phyloP scores from a whole-genome alignment of 1,140 invertebrate species.

The Drosophila auraria region DNA sequence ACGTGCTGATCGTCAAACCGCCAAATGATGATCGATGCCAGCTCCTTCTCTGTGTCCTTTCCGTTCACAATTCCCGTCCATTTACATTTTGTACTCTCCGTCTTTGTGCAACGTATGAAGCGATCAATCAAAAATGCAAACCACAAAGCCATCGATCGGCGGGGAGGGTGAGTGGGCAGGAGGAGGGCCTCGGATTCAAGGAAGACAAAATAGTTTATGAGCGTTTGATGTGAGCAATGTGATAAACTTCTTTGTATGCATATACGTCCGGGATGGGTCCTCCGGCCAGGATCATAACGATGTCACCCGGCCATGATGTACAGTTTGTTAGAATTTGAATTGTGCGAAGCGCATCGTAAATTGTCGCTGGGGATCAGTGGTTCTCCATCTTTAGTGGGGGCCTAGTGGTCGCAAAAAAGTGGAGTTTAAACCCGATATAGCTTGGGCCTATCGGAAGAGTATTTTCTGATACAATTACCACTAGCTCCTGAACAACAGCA shows the following conservation, averaged over 20 bases:
- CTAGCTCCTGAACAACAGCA: too few relatives aligned
- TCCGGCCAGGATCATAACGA: constrained; percentile 20
- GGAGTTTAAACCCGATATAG: too few relatives aligned
- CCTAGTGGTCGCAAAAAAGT: too few relatives aligned
- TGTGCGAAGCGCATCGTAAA: constrained; percentile 79
- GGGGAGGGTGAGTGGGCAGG: background rate
- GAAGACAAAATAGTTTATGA: constrained; percentile 83
- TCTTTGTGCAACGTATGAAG: constrained; percentile 74
- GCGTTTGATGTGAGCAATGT: constrained; percentile 62
- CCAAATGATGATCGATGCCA: constrained; percentile 82
- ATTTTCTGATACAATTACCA: too few relatives aligned
- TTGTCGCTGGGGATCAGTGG: constrained; percentile 47
- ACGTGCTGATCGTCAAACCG: constrained; percentile 67
- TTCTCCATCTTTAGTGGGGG: background rate
- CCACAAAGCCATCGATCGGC: constrained; percentile 29
- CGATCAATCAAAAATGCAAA: constrained; percentile 85
- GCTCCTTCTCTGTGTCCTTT: constrained; percentile 14
- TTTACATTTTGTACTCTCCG: constrained; percentile 77
- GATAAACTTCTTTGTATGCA: constrained; percentile 65
- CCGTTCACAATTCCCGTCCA: constrained; percentile 25
- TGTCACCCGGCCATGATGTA: constrained; percentile 74
- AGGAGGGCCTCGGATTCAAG: constrained; percentile 40
- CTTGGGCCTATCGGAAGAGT: too few relatives aligned
- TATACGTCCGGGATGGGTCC: constrained; percentile 18
- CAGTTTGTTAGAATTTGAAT: constrained; percentile 84